Conservation (phyloP, 1,140 invertebrate genomes). For the Sitobion miscanthi region DNA sequence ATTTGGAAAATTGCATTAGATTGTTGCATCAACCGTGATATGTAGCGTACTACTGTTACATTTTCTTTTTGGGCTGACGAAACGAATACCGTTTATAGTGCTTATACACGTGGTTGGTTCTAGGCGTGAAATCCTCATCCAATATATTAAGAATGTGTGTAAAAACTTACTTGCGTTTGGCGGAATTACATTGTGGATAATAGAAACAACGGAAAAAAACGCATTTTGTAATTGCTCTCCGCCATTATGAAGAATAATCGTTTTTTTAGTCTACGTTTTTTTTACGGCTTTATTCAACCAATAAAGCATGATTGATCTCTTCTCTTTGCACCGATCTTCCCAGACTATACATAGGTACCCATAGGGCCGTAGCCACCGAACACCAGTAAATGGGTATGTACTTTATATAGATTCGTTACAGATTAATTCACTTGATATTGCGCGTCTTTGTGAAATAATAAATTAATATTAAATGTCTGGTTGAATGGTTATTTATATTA, state of each 20-base stretch:
- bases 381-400: not conserved
- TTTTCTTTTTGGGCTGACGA: not conserved
- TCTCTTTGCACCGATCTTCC: not conserved
- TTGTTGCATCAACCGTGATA: slow-evolving; percentile 15
- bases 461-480: no score
- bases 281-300: not conserved
- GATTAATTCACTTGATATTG: not conserved
- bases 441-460: no score
- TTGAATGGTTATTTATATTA: no score
- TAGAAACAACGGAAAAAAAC: not conserved
- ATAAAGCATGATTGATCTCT: slow-evolving; percentile 11
- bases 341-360: not conserved
- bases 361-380: not conserved
- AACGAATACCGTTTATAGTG: not conserved
- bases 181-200: slow-evolving; percentile 2
- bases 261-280: not conserved
- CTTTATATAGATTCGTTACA: not conserved
- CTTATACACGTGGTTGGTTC: not conserved
- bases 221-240: not conserved
- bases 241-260: not conserved
- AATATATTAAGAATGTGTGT: not conserved
- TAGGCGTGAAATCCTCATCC: not conserved
- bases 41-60: not conserved
- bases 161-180: not conserved
- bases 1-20: slow-evolving; percentile 1